phyloP scores from a whole-genome alignment of 1,140 invertebrate species.

The Acyrthosiphon pisum region DNA sequence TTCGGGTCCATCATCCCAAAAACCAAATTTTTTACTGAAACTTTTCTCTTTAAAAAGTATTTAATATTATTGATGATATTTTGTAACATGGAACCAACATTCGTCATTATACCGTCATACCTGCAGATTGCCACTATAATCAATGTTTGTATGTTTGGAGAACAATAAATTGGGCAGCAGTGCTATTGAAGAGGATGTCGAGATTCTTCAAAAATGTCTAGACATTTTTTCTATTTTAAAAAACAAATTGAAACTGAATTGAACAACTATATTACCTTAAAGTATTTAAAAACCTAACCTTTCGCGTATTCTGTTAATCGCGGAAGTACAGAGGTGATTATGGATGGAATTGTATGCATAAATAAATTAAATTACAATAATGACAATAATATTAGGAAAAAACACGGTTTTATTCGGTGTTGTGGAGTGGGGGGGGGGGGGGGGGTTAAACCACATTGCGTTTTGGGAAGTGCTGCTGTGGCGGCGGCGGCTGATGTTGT shows the following conservation, averaged over 20 bases:
- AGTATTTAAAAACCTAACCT: not conserved
- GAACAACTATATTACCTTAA: no score
- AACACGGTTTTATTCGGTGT: not conserved
- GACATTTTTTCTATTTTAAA: not conserved
- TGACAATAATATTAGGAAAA: not conserved
- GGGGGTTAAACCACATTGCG: not conserved
- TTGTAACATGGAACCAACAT: not conserved
- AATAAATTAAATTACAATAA: not conserved
- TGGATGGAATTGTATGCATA: not conserved
- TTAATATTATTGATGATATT: not conserved
- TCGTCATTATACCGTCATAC: not conserved
- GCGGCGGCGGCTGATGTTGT: conserved; percentile 10
- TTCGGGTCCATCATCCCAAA: not conserved
- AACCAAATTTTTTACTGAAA: not conserved
- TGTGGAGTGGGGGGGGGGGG: no score
- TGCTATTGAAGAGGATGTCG: not conserved
- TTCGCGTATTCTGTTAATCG: not conserved
- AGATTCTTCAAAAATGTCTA: not conserved
- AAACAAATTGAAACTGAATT: not conserved
- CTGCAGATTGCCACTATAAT: no score
- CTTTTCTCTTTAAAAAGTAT: not conserved
- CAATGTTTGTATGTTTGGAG: not conserved
- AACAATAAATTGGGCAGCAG: not conserved
- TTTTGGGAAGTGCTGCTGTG: conserved; percentile 51
- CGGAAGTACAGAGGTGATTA: not conserved